Percentiles rank a stretch among this genome's conserved stretches.
phyloP scores from a whole-genome alignment of 2,113 vertebrate genomes.

The Oncorhynchus clarkii region DNA sequence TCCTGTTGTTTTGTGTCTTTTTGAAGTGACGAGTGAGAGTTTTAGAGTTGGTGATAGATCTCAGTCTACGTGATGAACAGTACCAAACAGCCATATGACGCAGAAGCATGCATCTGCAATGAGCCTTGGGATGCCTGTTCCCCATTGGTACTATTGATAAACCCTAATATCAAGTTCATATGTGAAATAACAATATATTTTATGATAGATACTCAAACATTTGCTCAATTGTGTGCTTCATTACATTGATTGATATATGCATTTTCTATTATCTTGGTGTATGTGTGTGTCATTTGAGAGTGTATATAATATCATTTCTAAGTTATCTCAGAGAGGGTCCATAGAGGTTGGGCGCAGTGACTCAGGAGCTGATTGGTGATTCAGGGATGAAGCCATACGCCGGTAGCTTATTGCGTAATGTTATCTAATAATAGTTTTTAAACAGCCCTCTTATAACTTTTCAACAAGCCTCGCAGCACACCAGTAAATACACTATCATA shows the following conservation, averaged over 20 bases:
- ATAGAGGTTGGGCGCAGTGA: slow-evolving; percentile 51
- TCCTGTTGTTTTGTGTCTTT: too few species aligned
- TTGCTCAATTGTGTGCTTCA: neutral
- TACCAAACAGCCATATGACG: too few species aligned
- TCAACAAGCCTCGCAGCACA: slow-evolving; percentile 22
- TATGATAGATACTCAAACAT: too few species aligned
- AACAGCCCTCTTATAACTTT: slow-evolving; percentile 58
- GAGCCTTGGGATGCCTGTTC: too few species aligned
- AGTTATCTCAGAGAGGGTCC: slow-evolving; percentile 37
- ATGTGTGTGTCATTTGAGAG: slow-evolving; percentile 51
- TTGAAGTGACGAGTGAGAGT: too few species aligned
- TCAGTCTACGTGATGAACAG: too few species aligned
- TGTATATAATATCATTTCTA: slow-evolving; percentile 43
- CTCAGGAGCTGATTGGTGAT: slow-evolving; percentile 27
- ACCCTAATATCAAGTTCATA: too few species aligned
- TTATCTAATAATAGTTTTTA: slow-evolving; percentile 74
- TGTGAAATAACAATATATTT: too few species aligned
- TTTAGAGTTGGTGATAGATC: too few species aligned
- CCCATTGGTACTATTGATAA: too few species aligned
- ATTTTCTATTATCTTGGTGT: slow-evolving; percentile 26
- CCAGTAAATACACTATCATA: slow-evolving; percentile 43
- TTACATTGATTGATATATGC: neutral
- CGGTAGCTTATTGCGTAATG: slow-evolving; percentile 67
- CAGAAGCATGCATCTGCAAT: too few species aligned
- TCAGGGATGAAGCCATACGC: slow-evolving; percentile 57